Percentiles rank a stretch among this genome's conserved stretches.
Evolutionary conservation across 2,113 vertebrate species (phyloP).

Genomic region (Cyanoramphus novaezelandiae): DNA sequence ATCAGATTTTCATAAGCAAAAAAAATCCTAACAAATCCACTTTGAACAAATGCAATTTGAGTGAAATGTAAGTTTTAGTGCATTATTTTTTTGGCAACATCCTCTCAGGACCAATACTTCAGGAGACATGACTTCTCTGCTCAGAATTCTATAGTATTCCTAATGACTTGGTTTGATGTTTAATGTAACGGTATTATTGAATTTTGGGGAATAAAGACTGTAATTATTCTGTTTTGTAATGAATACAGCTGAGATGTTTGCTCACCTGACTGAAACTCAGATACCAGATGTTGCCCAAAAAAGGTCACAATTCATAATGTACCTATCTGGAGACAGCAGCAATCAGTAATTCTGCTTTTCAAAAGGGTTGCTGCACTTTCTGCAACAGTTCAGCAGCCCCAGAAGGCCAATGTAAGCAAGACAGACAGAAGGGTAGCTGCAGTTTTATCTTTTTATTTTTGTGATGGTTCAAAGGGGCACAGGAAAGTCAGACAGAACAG

Average conservation of each 20-base stretch:
- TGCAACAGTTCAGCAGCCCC: neutral
- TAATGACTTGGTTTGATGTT: neutral
- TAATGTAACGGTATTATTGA: neutral
- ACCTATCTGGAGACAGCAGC: neutral
- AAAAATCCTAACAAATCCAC: neutral
- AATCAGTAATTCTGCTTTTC: neutral
- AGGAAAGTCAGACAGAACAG: neutral
- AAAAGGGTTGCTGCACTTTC: neutral
- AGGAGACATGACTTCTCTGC: neutral
- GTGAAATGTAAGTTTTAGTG: neutral
- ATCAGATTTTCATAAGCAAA: neutral
- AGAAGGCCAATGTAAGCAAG: neutral
- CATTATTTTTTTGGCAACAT: neutral
- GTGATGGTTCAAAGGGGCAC: neutral
- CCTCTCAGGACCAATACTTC: neutral
- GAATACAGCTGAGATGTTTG: neutral
- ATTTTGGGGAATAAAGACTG: neutral
- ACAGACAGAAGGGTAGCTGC: neutral
- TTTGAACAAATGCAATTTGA: neutral
- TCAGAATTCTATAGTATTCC: neutral
- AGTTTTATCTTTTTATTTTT: neutral
- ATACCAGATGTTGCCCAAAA: neutral
- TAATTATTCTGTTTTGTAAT: neutral
- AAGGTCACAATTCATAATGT: neutral
- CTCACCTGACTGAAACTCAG: neutral